Conservation (phyloP, 92 coral and sea anemone genomes). For the Micromussa lordhowensis region DNA sequence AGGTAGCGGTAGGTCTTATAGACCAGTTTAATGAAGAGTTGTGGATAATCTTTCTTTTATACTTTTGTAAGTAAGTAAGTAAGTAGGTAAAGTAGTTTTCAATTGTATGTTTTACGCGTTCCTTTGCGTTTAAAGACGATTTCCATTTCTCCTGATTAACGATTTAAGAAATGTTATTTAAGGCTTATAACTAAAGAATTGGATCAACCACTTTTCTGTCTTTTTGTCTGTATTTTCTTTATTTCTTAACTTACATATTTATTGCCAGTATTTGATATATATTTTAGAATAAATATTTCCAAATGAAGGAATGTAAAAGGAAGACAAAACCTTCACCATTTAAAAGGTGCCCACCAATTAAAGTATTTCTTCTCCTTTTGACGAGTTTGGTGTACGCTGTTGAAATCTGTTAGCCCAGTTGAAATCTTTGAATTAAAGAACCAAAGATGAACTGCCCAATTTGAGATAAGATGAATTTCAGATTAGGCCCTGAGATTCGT, state of each 20-base stretch:
- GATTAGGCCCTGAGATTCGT: no score
- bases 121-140: no score
- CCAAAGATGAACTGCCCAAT: neutral
- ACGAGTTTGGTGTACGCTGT: neutral
- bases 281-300: neutral
- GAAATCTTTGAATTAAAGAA: no score
- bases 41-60: neutral
- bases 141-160: no score
- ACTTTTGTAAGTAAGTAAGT: no score
- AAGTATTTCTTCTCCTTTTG: neutral
- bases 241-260: neutral
- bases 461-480: neutral
- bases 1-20: conserved; percentile 42
- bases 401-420: neutral
- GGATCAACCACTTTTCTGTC: neutral
- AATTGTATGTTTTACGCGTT: no score
- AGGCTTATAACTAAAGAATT: neutral
- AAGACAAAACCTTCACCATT: neutral
- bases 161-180: neutral
- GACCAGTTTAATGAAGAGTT: conserved; percentile 12
- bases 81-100: no score
- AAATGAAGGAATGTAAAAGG: neutral
- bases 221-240: neutral
- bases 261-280: conserved; percentile 4
- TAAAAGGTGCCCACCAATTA: neutral